A percentile compares a stretch with the other conserved stretches of the same genome.
Evolutionary conservation across 2,888 invertebrate species (phyloP).

Genomic region (Dusona sp.): DNA sequence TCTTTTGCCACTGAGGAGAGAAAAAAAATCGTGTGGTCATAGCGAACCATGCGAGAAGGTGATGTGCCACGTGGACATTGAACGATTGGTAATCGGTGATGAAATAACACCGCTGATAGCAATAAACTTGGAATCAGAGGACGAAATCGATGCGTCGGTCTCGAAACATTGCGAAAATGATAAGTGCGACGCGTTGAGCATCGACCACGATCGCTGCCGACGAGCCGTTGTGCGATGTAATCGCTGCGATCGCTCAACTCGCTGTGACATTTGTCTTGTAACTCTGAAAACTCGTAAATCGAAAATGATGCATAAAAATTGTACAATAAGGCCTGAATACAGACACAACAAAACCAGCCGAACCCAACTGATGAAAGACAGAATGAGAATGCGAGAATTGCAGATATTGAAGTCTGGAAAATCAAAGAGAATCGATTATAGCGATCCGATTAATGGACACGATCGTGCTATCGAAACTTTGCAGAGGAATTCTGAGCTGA

Average conservation of each 20-base stretch:
- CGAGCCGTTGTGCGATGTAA: constrained; percentile 73
- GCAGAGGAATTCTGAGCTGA: constrained; percentile 80
- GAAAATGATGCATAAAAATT: constrained; percentile 78
- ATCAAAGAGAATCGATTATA: constrained; percentile 76
- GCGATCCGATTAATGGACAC: constrained; percentile 76
- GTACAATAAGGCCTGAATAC: constrained; percentile 77
- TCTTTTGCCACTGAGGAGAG: constrained; percentile 76
- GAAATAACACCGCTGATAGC: constrained; percentile 78
- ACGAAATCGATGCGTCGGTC: constrained; percentile 79
- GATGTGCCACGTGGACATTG: constrained; percentile 79
- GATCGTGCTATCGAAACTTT: constrained; percentile 77
- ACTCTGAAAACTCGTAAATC: constrained; percentile 76
- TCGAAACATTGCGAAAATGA: constrained; percentile 78
- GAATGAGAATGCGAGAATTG: constrained; percentile 81
- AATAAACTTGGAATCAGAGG: constrained; percentile 74
- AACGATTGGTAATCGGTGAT: constrained; percentile 75
- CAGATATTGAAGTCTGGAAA: constrained; percentile 78
- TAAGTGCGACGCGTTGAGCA: constrained; percentile 79
- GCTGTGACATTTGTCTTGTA: constrained; percentile 80
- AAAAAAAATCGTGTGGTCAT: constrained; percentile 79
- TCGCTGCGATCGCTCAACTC: constrained; percentile 71
- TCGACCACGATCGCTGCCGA: constrained; percentile 81
- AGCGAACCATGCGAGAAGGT: constrained; percentile 80
- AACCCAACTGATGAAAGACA: constrained; percentile 76
- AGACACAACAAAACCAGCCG: constrained; percentile 78